Evolutionary conservation across 2,797 vertebrate species (phyloP).

Genomic region (Sebastes iracundus): DNA sequence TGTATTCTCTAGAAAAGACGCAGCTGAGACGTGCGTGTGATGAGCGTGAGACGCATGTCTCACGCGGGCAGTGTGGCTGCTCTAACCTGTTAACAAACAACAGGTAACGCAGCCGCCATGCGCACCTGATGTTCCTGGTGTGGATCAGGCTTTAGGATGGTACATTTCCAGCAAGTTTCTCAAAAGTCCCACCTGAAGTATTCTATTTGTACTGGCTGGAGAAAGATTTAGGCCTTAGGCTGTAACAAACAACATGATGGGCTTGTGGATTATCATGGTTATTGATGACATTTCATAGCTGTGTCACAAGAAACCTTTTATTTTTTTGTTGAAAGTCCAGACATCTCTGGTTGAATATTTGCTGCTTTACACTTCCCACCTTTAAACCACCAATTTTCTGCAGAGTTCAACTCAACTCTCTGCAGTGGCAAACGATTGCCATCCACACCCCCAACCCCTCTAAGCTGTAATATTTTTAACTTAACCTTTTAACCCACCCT

Average conservation of each 20-base stretch:
- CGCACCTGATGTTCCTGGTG: too few relatives aligned
- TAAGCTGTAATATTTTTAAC: background rate
- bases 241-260: background rate
- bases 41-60: too few relatives aligned
- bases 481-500: background rate
- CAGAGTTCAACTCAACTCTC: background rate
- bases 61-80: too few relatives aligned
- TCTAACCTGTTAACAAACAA: too few relatives aligned
- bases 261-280: background rate
- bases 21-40: too few relatives aligned
- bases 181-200: background rate
- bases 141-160: background rate
- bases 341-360: background rate
- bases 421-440: background rate
- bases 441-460: background rate
- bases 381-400: background rate
- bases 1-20: too few relatives aligned
- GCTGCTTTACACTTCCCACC: background rate
- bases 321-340: background rate
- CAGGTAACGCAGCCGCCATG: too few relatives aligned
- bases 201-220: background rate
- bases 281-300: background rate
- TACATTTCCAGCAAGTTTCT: background rate
- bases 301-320: background rate
- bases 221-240: background rate